These are phyloP conservation scores for Lycopodina hypogea DNA, from an alignment of 37 sponge, comb jelly and placozoan species.

Conservation along the genomic window DNA sequence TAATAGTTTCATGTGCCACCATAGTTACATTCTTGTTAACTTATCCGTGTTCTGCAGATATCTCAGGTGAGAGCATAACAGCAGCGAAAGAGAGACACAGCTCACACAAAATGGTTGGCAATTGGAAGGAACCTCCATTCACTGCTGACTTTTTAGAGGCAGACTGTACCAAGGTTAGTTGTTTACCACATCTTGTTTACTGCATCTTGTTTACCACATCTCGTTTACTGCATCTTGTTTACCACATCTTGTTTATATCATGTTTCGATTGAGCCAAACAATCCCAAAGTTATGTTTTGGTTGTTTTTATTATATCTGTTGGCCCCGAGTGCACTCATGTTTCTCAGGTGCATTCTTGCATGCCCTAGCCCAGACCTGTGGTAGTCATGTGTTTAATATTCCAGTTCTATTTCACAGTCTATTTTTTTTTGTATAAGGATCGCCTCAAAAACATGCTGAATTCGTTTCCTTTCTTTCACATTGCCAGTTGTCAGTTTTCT, in stretches of 20 bases:
- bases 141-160: slow-evolving; percentile 85
- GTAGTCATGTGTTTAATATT: background rate
- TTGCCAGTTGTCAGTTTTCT: slow-evolving; percentile 96
- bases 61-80: slow-evolving; percentile 82
- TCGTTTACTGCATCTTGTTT: background rate
- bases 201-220: background rate
- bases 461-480: slow-evolving; percentile 62
- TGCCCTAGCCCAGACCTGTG: too few relatives aligned
- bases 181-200: too few relatives aligned
- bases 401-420: background rate
- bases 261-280: too few relatives aligned
- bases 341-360: too few relatives aligned
- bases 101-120: slow-evolving; percentile 23
- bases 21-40: too few relatives aligned
- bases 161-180: slow-evolving; percentile 82
- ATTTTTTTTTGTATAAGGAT: slow-evolving; percentile 19
- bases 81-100: slow-evolving; percentile 53
- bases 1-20: too few relatives aligned
- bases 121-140: slow-evolving; percentile 35
- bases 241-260: too few relatives aligned
- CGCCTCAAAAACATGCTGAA: slow-evolving; percentile 45
- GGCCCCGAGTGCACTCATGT: too few relatives aligned
- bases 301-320: too few relatives aligned
- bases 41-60: slow-evolving; percentile 49
- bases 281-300: too few relatives aligned